Evolutionary conservation across 2,888 invertebrate genomes (phyloP).

Genomic region (Ptilodon capucinus): DNA sequence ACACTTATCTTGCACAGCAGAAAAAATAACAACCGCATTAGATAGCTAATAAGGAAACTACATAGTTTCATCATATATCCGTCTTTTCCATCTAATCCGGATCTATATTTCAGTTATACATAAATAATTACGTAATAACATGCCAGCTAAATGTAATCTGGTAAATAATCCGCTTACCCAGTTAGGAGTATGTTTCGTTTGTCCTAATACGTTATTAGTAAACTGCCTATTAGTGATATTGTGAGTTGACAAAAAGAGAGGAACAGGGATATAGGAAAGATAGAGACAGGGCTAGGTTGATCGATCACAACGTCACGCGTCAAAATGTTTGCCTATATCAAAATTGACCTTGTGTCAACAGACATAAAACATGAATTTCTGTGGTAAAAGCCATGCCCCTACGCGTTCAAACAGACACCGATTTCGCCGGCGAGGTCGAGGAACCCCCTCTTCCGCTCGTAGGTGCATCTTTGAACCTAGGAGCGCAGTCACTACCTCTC

Average conservation of each 20-base stretch:
- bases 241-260: conserved; percentile 2
- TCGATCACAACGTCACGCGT: no score
- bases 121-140: conserved; percentile 18
- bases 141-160: conserved; percentile 17
- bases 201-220: conserved; percentile 10
- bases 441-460: no score
- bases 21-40: not conserved
- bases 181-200: conserved; percentile 10
- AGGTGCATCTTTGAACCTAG: no score
- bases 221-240: conserved; percentile 2
- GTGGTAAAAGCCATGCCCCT: no score
- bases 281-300: no score
- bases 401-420: no score
- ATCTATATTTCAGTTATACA: conserved; percentile 7
- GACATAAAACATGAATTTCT: no score
- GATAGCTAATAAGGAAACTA: not conserved
- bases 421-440: no score
- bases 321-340: no score
- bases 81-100: not conserved
- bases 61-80: not conserved
- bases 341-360: no score
- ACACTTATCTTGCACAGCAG: not conserved
- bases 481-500: no score
- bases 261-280: no score
- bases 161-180: conserved; percentile 21